Conservation (phyloP, 2,797 vertebrate genomes). For the Pangasius mekongensis region DNA sequence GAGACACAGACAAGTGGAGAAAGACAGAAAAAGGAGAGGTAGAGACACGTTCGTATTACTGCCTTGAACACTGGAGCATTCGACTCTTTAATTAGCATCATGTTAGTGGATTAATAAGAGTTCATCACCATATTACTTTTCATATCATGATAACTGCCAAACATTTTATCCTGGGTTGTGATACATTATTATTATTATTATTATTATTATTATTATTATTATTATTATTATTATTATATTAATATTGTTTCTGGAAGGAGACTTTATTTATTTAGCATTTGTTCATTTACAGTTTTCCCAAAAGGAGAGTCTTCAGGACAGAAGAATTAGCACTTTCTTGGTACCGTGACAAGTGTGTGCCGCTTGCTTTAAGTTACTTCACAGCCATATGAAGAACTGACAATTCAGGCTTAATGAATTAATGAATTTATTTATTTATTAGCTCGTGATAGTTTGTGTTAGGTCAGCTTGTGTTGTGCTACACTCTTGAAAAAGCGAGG, state of each 20-base stretch:
- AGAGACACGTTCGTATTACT: slow-evolving; percentile 54
- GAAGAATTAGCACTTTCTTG: background rate
- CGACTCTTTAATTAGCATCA: background rate
- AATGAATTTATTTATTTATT: fast-evolving
- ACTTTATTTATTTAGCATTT: too few relatives aligned
- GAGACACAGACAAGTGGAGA: slow-evolving; percentile 48
- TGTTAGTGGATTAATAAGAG: background rate
- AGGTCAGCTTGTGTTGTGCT: background rate
- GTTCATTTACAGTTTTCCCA: too few relatives aligned
- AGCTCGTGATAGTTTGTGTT: background rate
- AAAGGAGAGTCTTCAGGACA: too few relatives aligned
- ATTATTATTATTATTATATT: background rate
- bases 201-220: background rate
- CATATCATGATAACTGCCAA: background rate
- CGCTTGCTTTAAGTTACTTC: background rate
- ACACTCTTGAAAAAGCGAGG: background rate
- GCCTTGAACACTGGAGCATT: slow-evolving; percentile 49
- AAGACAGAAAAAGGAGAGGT: slow-evolving; percentile 21
- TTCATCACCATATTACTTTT: background rate
- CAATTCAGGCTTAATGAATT: background rate
- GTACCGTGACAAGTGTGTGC: background rate
- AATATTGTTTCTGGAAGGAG: background rate
- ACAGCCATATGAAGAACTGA: background rate
- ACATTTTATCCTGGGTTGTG: background rate
- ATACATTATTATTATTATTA: background rate